phyloP scores from a whole-genome alignment of 2,113 vertebrate genomes.

The Macrotus californicus region DNA sequence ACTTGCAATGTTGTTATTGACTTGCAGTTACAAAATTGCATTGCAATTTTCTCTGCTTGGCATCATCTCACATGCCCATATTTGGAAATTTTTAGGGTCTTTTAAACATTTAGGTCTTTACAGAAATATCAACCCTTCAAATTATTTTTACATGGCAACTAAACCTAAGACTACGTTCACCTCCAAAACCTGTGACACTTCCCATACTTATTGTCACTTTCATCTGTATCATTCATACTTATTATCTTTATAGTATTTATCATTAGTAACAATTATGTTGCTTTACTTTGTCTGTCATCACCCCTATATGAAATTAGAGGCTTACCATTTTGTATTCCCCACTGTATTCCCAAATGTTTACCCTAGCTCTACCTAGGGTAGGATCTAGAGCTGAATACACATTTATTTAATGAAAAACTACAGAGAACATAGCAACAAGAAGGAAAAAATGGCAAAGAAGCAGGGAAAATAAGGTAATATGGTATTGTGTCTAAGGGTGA shows the following conservation, averaged over 20 bases:
- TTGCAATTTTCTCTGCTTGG: background rate
- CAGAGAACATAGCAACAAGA: background rate
- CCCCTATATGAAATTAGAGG: background rate
- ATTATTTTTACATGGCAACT: background rate
- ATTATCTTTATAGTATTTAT: background rate
- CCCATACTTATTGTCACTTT: background rate
- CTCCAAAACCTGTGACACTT: background rate
- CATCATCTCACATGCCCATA: background rate
- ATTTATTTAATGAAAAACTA: background rate
- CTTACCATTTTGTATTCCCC: background rate
- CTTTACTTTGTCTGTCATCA: background rate
- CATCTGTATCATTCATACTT: background rate
- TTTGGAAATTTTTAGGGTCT: background rate
- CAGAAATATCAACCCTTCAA: background rate
- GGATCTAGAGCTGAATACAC: background rate
- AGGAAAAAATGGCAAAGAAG: background rate
- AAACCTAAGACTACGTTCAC: background rate
- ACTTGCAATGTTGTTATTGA: too few relatives aligned
- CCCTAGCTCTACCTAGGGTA: background rate
- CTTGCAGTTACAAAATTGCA: background rate
- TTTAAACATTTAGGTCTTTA: background rate
- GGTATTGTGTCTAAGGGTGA: background rate
- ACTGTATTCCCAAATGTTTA: background rate
- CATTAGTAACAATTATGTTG: background rate
- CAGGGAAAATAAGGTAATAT: background rate